Conservation (phyloP, 2,113 vertebrate species). For the Aegotheles bennettii region DNA sequence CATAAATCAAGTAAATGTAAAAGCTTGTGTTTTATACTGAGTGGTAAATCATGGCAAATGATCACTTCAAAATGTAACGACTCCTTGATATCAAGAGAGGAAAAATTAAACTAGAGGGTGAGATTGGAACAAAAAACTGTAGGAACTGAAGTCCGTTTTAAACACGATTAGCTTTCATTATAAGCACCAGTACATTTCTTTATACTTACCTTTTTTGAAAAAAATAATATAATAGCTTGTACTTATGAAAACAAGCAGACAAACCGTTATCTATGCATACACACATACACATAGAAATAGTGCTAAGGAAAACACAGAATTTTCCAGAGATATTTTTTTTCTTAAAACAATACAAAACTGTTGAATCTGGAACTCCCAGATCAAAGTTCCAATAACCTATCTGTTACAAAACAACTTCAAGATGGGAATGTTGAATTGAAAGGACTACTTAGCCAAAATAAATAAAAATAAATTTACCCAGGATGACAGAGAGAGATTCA, state of each 20-base stretch:
- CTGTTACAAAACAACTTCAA: not conserved
- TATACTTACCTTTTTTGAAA: not conserved
- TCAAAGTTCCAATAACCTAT: not conserved
- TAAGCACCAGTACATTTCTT: not conserved
- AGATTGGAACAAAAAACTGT: not conserved
- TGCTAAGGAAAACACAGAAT: not conserved
- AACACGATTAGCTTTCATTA: not conserved
- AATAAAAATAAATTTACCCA: not conserved
- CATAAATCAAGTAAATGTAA: not conserved
- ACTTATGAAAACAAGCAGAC: not conserved
- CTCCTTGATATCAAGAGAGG: not conserved
- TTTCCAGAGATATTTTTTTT: not conserved
- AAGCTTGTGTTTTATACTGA: not conserved
- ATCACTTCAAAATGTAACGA: not conserved
- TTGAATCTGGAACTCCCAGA: not conserved
- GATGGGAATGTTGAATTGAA: not conserved
- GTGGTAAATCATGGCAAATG: not conserved
- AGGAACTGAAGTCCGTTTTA: not conserved
- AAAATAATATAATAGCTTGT: not conserved
- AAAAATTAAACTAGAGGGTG: not conserved
- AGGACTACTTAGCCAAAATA: not conserved
- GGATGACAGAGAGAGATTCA: not conserved
- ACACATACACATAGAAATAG: fast-evolving
- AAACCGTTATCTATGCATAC: not conserved
- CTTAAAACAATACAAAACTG: not conserved